Evolutionary conservation across 2,888 invertebrate species (phyloP), one percentile per base, ranked within the genome.

Genomic region (Hermaeophaga mercurialis): DNA sequence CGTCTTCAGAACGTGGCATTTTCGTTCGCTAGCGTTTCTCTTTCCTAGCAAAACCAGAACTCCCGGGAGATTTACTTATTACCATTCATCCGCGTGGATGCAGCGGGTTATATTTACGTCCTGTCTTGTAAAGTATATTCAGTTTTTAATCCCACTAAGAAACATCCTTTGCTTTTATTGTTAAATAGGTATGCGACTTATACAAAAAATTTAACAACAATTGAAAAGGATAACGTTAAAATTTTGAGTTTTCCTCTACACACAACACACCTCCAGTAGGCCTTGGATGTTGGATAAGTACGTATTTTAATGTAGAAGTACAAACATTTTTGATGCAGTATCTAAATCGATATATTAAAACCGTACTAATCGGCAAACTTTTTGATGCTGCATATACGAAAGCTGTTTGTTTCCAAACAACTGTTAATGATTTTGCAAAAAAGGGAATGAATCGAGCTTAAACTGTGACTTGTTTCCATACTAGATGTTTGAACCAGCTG

Each of bases 211-310:
- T 11, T 28, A 54, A 12, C 6, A 28, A 28, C 6, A 28, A 28
- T 28, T 28, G 28, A 28, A 28, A 28, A 8, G n/a, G 28, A 5
- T 28, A 28, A 8, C 5, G 9, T 2, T 9, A 28, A 28, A 8
- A 28, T 9, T 3, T 5, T 28, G 6, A 2, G n/a, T n/a, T 61
- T 73, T 18, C 67, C 72, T 26, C 71, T 73, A 14, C 73, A 64
- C 39, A 65, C 63, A 57, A 65, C 64, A 2, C 64, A 68, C 28
- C 39, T 53, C 65, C 54, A 71, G 62, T 67, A 74, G 66, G 60
- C 73, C 59, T 55, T 67, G n/a, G 68, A 69, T 38, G 67, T 69
- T 5, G 55, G 59, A 45, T 71, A 28, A 46, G 34, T 15, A 34
- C 34, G 19, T n/a, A n/a, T n/a, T n/a, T n/a, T n/a, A n/a, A n/a